phyloP scores from a whole-genome alignment of 2,113 vertebrate species.

The Camelus dromedarius region DNA sequence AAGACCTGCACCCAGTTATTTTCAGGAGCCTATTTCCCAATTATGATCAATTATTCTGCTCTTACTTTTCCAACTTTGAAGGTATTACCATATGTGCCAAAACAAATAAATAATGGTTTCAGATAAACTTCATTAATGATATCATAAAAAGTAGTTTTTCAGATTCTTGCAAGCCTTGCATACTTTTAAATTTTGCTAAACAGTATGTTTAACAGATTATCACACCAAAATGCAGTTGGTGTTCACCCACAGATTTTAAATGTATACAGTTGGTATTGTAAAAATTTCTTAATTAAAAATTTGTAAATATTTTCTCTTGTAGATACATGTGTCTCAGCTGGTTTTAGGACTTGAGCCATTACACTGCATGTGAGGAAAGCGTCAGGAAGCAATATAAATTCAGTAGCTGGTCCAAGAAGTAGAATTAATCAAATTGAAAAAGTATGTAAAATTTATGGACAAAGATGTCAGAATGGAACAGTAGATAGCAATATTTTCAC shows the following conservation, averaged over 20 bases:
- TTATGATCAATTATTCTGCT: not conserved
- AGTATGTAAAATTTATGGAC: not conserved
- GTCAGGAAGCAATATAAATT: not conserved
- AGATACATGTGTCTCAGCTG: not conserved
- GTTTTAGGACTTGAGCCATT: not conserved
- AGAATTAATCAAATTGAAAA: constrained; percentile 16
- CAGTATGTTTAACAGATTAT: not conserved
- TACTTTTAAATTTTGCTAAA: not conserved
- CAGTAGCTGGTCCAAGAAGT: not conserved
- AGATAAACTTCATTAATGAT: not conserved
- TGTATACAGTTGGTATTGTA: not conserved
- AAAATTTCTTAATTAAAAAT: not conserved
- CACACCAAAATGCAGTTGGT: not conserved
- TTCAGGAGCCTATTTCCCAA: not conserved
- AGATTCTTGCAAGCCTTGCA: not conserved
- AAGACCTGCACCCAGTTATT: not conserved
- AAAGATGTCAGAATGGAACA: not conserved
- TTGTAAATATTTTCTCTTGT: constrained; percentile 36
- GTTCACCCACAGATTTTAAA: not conserved
- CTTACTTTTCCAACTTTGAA: not conserved
- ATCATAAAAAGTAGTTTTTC: not conserved
- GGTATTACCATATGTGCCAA: not conserved
- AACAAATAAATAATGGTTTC: not conserved
- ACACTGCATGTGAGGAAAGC: not conserved
- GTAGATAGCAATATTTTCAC: not conserved